Percentiles rank a stretch among this genome's conserved stretches.
Conservation (phyloP, 1,140 invertebrate species). For the Chelonus insularis region DNA sequence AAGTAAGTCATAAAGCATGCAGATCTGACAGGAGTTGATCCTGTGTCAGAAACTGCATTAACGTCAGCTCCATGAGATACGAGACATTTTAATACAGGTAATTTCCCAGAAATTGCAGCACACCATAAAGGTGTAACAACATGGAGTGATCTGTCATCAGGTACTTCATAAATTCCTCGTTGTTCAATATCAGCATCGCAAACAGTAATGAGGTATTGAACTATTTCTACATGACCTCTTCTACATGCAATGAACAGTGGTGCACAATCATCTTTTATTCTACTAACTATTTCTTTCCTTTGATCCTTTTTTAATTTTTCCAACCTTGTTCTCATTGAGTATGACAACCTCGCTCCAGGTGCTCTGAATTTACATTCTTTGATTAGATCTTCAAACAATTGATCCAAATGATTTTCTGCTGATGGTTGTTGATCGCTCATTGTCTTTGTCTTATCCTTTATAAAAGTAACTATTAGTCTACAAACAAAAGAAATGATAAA, state of each 20-base stretch:
- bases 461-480: too few relatives aligned
- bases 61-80: slow-evolving; percentile 81
- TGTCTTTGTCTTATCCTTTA: too few relatives aligned
- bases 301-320: slow-evolving; percentile 65
- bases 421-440: too few relatives aligned
- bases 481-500: too few relatives aligned
- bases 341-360: slow-evolving; percentile 71
- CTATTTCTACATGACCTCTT: slow-evolving; percentile 83
- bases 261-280: slow-evolving; percentile 75
- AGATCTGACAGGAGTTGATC: slow-evolving; percentile 85
- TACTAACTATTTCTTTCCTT: slow-evolving; percentile 67
- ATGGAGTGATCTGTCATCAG: slow-evolving; percentile 74
- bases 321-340: slow-evolving; percentile 65
- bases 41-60: slow-evolving; percentile 82
- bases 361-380: slow-evolving; percentile 69
- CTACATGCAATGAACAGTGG: slow-evolving; percentile 86
- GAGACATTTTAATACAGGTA: slow-evolving; percentile 78
- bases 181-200: slow-evolving; percentile 86
- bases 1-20: slow-evolving; percentile 94
- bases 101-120: slow-evolving; percentile 83
- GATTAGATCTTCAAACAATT: slow-evolving; percentile 69
- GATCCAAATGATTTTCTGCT: slow-evolving; percentile 49
- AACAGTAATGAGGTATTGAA: slow-evolving; percentile 81
- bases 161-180: slow-evolving; percentile 75
- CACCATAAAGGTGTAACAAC: slow-evolving; percentile 91